Evolutionary conservation across 2,113 vertebrate species (phyloP).

Genomic region (Pongo pygmaeus): DNA sequence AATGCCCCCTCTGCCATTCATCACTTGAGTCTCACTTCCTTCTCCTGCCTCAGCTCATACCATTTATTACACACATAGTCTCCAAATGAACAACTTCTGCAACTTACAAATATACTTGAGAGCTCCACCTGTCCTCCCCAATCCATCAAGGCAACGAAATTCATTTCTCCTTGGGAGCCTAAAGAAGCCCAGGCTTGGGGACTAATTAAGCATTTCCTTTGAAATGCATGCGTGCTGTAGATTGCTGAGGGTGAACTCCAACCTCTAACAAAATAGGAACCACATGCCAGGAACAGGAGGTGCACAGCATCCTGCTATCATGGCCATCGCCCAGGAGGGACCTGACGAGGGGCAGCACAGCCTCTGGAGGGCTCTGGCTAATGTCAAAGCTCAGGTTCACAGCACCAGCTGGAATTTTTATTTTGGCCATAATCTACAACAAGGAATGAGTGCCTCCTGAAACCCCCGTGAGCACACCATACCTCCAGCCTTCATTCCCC

Average conservation of each 20-base stretch:
- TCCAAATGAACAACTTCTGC: constrained; percentile 14
- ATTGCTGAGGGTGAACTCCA: constrained; percentile 22
- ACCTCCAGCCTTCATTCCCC: background rate
- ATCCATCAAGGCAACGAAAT: constrained; percentile 34
- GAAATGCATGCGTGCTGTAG: constrained; percentile 36
- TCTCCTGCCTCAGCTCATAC: background rate
- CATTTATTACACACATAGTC: background rate
- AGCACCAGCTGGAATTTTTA: background rate
- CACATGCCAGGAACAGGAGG: constrained; percentile 44
- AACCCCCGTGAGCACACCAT: fast-evolving
- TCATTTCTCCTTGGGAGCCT: constrained; percentile 40
- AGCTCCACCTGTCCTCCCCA: background rate
- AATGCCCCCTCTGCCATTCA: background rate
- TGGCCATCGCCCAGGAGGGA: background rate
- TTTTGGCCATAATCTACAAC: background rate
- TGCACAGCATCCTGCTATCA: background rate
- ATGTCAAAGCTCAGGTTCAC: background rate
- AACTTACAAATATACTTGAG: background rate
- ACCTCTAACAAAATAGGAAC: constrained; percentile 49
- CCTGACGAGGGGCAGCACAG: background rate
- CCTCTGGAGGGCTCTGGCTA: background rate
- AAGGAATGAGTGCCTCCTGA: background rate
- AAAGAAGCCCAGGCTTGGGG: background rate
- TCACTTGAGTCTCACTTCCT: background rate
- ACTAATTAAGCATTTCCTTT: constrained; percentile 62